Conservation (phyloP, 2,888 invertebrate species). For the Chalcis sispes region DNA sequence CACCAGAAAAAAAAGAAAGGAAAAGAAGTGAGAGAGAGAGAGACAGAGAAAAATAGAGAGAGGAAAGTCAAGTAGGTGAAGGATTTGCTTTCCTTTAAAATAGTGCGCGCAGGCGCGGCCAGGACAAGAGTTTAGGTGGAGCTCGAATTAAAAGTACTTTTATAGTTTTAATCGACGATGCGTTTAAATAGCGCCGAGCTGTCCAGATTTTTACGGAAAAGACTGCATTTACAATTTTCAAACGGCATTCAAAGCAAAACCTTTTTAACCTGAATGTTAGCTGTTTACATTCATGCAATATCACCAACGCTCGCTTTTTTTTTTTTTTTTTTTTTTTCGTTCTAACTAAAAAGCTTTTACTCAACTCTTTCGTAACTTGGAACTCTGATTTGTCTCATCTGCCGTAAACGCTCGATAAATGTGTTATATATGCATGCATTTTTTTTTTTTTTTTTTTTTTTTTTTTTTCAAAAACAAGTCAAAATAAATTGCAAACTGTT, state of each 20-base stretch:
- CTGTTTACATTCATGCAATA: constrained; percentile 1
- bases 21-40: too few relatives aligned
- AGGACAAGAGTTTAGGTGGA: background rate
- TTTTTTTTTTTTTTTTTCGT: too few relatives aligned
- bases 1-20: background rate
- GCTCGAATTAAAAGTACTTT: constrained; percentile 13
- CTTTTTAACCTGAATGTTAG: constrained; percentile 28
- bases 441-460: too few relatives aligned
- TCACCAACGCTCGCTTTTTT: too few relatives aligned
- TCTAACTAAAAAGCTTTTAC: too few relatives aligned
- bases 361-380: too few relatives aligned
- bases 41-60: too few relatives aligned
- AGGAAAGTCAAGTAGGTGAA: constrained; percentile 47
- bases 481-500: too few relatives aligned
- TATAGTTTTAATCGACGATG: constrained; percentile 26
- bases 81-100: constrained; percentile 30
- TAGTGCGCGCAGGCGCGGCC: background rate
- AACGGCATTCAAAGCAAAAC: constrained; percentile 12
- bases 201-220: background rate
- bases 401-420: too few relatives aligned
- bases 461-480: too few relatives aligned
- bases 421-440: too few relatives aligned
- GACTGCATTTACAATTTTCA: constrained; percentile 14
- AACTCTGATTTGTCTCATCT: too few relatives aligned
- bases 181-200: background rate